A percentile compares a stretch with the other conserved stretches of the same genome.
Conservation (phyloP, 2,888 invertebrate species). For the Ryuthela nishihirai region DNA sequence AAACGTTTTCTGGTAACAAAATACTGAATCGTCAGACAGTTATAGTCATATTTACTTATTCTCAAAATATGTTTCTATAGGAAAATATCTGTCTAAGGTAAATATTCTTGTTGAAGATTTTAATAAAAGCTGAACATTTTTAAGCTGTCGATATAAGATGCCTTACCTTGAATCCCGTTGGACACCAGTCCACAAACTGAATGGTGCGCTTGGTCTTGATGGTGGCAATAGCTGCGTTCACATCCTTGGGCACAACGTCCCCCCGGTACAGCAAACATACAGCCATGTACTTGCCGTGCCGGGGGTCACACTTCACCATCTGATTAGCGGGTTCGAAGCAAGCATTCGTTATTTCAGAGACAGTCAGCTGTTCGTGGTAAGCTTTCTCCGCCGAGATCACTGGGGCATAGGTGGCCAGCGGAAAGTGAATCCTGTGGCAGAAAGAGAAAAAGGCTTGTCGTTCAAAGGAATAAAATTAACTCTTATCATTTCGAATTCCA, state of each 20-base stretch:
- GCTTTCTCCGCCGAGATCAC: slow-evolving; percentile 52
- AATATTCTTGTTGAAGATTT: too few relatives aligned
- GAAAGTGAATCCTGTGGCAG: slow-evolving; percentile 77
- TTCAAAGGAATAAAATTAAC: too few relatives aligned
- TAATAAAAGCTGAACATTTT: too few relatives aligned
- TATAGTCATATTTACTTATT: too few relatives aligned
- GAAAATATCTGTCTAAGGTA: too few relatives aligned
- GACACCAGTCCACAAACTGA: slow-evolving; percentile 65
- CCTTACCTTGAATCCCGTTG: slow-evolving; percentile 69
- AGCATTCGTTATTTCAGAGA: too few relatives aligned
- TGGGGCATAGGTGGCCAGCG: slow-evolving; percentile 59
- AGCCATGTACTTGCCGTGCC: slow-evolving; percentile 67
- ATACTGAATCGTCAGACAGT: too few relatives aligned
- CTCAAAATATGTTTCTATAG: too few relatives aligned
- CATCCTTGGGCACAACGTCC: slow-evolving; percentile 92
- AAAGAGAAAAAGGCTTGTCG: neutral
- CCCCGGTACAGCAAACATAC: slow-evolving; percentile 93
- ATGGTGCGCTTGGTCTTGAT: slow-evolving; percentile 80
- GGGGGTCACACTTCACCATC: slow-evolving; percentile 43
- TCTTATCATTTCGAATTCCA: too few relatives aligned
- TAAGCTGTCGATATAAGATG: too few relatives aligned
- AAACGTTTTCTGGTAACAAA: too few relatives aligned
- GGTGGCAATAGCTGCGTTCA: slow-evolving; percentile 88
- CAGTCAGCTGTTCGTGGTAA: slow-evolving; percentile 52
- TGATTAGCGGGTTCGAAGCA: slow-evolving; percentile 57